Evolutionary conservation across 2,113 vertebrate genomes (phyloP), one percentile per base, ranked within the genome.

Genomic region (Spheniscus mendiculus): DNA sequence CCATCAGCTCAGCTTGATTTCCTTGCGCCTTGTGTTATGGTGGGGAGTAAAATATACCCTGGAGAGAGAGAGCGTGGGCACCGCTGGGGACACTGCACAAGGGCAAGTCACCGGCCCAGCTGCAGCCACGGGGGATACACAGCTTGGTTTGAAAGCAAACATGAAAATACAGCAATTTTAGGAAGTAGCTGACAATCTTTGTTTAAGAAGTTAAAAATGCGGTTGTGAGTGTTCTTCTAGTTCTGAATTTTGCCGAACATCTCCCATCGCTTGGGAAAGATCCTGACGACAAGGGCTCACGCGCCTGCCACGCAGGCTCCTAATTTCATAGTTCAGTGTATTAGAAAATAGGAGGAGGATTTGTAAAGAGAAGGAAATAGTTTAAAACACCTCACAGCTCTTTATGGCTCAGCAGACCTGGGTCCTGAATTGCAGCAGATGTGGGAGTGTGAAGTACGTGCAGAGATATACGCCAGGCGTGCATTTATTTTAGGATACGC

Each of bases 281-380:
- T 81, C 74, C 80, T 4, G 23, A 20, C 2, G 15, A 19, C 26
- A 11, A 70, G 50, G 49, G 67, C 61, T 84, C 91, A 3, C 6
- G 4, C 6, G 11, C 58, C 85, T 23, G 58, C 80, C 45, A 12
- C 11, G 13, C 47, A 15, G 32, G 42, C 61, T 76, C 69, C 82
- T 63, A 76, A 82, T 90, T 90, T 93, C 87, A 86, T 93, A 93
- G 92, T 27, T 90, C 87, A 93, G 69, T 45, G 76, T 93, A n/a
- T 82, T 76, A 86, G 87, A 93, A 93, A 86, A 93, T 71, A 70
- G 34, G 70, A 76, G 76, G 69, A 58, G 56, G 92, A 29, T 53
- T 66, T 82, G 83, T 42, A 55, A 83, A 44, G 45, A 49, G 71
- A 36, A 86, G 55, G 49, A 55, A 56, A 80, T 76, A 5, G 32